Conservation (phyloP, 2,113 vertebrate species). For the Phocoena phocoena region DNA sequence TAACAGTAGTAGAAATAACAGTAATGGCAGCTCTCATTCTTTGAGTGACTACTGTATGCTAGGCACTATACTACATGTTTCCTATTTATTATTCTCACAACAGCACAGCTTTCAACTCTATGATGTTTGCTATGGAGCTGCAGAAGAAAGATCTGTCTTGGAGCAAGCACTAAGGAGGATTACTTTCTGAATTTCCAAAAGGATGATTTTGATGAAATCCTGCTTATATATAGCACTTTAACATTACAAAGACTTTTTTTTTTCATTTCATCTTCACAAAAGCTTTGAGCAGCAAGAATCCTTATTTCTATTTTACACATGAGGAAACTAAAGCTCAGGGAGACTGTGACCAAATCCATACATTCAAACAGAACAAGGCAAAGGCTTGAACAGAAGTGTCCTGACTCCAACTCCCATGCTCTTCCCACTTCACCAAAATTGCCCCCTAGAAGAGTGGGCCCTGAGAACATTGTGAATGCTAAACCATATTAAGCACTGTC, state of each 20-base stretch:
- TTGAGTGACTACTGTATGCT: neutral
- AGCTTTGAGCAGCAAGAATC: neutral
- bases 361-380: neutral
- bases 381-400: neutral
- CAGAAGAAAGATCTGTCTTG: slow-evolving; percentile 5
- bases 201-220: neutral
- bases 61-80: neutral
- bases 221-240: neutral
- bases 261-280: slow-evolving; percentile 16
- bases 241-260: neutral
- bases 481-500: neutral
- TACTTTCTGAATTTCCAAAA: slow-evolving; percentile 34
- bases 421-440: neutral
- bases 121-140: neutral
- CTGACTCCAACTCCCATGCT: neutral
- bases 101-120: neutral
- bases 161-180: neutral
- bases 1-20: neutral
- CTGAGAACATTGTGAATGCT: neutral
- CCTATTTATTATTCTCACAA: neutral
- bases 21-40: neutral
- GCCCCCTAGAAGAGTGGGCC: neutral
- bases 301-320: neutral
- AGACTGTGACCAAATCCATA: neutral
- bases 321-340: neutral